phyloP scores from a whole-genome alignment of 2,888 invertebrate genomes.

The Cerastoderma edule region DNA sequence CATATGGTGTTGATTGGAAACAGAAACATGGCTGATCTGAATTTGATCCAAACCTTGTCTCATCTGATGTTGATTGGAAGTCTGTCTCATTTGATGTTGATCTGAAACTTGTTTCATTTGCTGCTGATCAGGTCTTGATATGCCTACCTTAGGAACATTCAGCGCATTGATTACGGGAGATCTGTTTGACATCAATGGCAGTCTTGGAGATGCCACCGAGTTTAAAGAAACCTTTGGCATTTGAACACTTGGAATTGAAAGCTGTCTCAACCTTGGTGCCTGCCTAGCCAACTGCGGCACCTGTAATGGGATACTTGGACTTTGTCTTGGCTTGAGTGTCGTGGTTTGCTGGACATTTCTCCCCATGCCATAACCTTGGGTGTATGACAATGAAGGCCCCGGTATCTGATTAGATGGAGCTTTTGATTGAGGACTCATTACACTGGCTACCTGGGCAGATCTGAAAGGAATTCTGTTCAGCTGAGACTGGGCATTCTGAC shows the following conservation, averaged over 20 bases:
- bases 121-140: too few relatives aligned
- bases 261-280: not conserved
- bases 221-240: not conserved
- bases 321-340: not conserved
- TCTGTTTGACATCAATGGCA: too few relatives aligned
- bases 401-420: not conserved
- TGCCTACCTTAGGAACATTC: too few relatives aligned
- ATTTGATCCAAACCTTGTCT: too few relatives aligned
- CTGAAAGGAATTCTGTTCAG: not conserved
- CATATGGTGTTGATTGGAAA: too few relatives aligned
- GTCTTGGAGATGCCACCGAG: too few relatives aligned
- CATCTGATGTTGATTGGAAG: too few relatives aligned
- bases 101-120: too few relatives aligned
- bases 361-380: not conserved
- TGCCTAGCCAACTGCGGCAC: not conserved
- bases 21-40: too few relatives aligned
- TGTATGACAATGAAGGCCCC: not conserved
- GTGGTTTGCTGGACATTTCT: not conserved
- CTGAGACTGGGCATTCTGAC: not conserved
- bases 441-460: not conserved
- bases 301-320: not conserved
- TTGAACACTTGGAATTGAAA: not conserved
- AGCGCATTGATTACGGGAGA: too few relatives aligned
- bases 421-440: not conserved
- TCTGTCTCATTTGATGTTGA: too few relatives aligned